Percentiles rank a stretch among this genome's conserved stretches.
These are phyloP conservation scores for Himantopus leucocephalus DNA, from an alignment of 2,113 vertebrate genomes.

Conservation along the genomic window DNA sequence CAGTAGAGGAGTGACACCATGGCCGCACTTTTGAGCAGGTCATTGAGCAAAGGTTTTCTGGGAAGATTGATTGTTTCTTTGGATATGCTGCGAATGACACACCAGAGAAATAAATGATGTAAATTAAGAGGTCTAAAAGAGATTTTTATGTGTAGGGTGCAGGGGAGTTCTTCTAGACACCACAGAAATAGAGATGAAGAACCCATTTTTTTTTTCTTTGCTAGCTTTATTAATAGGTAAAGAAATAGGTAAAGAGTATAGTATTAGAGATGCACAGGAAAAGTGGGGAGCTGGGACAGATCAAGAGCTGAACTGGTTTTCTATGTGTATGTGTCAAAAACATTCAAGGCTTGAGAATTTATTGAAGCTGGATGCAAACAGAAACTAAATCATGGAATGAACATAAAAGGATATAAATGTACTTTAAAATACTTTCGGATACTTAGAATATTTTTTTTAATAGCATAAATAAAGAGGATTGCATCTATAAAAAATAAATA, in stretches of 20 bases:
- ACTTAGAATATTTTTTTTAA: background rate
- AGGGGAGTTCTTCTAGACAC: background rate
- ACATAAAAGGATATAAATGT: background rate
- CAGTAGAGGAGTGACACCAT: background rate
- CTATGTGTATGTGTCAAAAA: background rate
- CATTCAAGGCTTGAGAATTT: background rate
- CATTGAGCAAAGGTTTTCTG: background rate
- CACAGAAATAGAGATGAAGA: background rate
- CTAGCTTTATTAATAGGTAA: background rate
- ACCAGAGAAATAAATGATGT: background rate
- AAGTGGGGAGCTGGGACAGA: background rate
- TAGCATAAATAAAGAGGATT: background rate
- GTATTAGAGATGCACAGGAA: background rate
- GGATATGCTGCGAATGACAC: background rate
- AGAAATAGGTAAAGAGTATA: background rate
- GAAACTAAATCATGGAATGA: background rate
- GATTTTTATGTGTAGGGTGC: background rate
- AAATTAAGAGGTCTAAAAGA: background rate
- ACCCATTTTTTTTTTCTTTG: background rate
- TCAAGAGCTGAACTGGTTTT: background rate
- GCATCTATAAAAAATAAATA: background rate
- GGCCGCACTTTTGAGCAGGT: fast-evolving
- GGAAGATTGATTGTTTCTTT: background rate
- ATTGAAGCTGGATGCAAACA: background rate
- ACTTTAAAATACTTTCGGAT: background rate